Evolutionary conservation across 2,113 vertebrate genomes (phyloP).

Genomic region (Gambusia holbrooki): DNA sequence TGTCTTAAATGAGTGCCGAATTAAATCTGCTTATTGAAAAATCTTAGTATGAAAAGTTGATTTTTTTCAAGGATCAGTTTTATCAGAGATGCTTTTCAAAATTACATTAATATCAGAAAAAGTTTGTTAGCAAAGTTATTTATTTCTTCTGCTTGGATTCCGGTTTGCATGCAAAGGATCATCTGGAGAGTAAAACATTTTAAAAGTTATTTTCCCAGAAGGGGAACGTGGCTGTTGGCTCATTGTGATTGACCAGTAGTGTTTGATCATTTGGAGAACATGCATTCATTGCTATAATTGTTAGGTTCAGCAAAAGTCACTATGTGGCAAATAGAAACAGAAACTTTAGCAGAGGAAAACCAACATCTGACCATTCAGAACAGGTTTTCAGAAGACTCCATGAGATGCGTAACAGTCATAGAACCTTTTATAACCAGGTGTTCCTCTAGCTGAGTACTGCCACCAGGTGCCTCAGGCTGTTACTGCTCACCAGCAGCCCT

Average conservation of each 20-base stretch:
- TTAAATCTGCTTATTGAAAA: neutral
- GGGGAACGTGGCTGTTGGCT: neutral
- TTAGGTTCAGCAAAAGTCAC: neutral
- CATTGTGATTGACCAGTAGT: neutral
- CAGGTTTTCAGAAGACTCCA: neutral
- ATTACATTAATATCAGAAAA: neutral
- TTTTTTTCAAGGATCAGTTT: neutral
- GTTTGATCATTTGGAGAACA: neutral
- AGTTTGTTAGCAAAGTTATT: neutral
- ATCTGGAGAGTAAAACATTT: neutral
- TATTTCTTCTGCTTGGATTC: neutral
- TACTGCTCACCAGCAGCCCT: constrained; percentile 47
- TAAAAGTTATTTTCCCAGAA: neutral
- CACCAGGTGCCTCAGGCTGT: constrained; percentile 64
- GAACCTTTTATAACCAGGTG: constrained; percentile 28
- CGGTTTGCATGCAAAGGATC: neutral
- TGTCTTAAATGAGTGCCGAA: constrained; percentile 29
- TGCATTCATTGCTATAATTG: neutral
- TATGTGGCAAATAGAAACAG: neutral
- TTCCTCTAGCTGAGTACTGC: constrained; percentile 59
- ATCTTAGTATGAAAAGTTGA: neutral
- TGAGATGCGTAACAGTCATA: constrained; percentile 10
- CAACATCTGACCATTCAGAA: neutral
- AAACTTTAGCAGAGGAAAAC: neutral
- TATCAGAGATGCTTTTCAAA: neutral